Base-by-base conservation (phyloP, 1,140 invertebrate genomes). In the Cephus cinctus region DNA sequence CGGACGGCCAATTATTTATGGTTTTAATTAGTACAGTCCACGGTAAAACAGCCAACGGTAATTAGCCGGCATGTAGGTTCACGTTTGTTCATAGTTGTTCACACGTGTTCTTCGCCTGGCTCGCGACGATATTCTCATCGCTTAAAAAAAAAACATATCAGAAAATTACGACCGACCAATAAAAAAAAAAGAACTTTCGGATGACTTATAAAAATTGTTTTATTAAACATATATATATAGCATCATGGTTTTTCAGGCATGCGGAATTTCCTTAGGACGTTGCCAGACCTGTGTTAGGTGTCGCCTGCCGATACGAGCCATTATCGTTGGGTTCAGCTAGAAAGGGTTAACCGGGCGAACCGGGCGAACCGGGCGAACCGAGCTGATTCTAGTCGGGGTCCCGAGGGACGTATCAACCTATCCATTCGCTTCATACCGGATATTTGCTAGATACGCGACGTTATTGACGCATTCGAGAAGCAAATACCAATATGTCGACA, bases 391-490 rank as follows among this genome's bases (percentile, higher is more conserved):
- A 27, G 25, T n/a, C 25, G 25, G 25, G 25, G 6, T 6, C 25
- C 25, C 25, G 40, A 36, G 19, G 43, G 52, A 52, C 53, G 48
- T 43, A 42, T 14, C 38, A 21, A 35, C 43, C 53, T 52, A 56
- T 60, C 57, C 45, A 16, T 41, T 63, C 50, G 49, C 50, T 49
- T 53, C 50, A 42, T 49, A 27, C 41, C 52, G 52, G 51, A 54
- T 63, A 63, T 63, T 63, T 59, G 59, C 59, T 50, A 52, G 59
- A 54, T 56, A 63, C 57, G 51, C 56, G 56, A 58, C 56, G 43
- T 52, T 61, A 63, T 61, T 55, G 62, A 58, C 58, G 56, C 46
- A 43, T 47, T 44, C 43, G 49, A 58, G 55, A 51, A 53, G 57
- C 55, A 63, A 65, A 65, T 56, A 63, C 54, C 58, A 53, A 62